Base-by-base conservation (phyloP, 1,140 invertebrate species). In the Ceratosolen solmsi region DNA sequence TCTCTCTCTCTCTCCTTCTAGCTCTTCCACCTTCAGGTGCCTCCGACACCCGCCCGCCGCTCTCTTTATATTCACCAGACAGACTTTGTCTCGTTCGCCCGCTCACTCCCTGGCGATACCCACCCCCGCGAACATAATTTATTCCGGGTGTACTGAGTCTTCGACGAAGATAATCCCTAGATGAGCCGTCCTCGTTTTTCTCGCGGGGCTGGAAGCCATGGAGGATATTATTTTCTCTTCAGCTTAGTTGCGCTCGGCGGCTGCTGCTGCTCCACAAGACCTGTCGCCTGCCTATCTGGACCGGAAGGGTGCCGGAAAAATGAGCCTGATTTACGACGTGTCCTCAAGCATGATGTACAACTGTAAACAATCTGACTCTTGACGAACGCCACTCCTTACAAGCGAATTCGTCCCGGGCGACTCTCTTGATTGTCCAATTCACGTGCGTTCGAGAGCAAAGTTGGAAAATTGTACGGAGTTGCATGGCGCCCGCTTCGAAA, bases 91-190 rank as follows among this genome's bases (percentile, higher is more conserved):
- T 15, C 54, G 7, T 65, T 30, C 63, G 25, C 27, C 15, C 30
- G 36, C 22, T 70, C 13, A 4, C 68, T 9, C 22, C n/a, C 20
- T 33, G 11, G 2, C n/a, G 2, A 46, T 30, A 5, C 72, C 30
- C 30, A 15, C 72, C 58, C 49, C n/a, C 73, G n/a, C 51, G 22
- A 15, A 25, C 41, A 30, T 83, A 79, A 83, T 83, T 83, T 83
- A 83, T 83, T 83, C 76, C 33, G 22, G 25, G 8, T 54, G 68
- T 25, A 8, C 30, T 27, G 54, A 36, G 27, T 33, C 70, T 80
- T 73, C 79, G 30, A 30, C 75, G 8, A 51, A 38, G 76, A 79
- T 83, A 83, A 83, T 83, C 82, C 82, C 33, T 41, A 22, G 71
- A 82, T 71, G 63, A 71, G 51, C 65, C 11, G n/a, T 36, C 60